Evolutionary conservation across 2,797 vertebrate genomes (phyloP).

Genomic region (Spea hammondii): DNA sequence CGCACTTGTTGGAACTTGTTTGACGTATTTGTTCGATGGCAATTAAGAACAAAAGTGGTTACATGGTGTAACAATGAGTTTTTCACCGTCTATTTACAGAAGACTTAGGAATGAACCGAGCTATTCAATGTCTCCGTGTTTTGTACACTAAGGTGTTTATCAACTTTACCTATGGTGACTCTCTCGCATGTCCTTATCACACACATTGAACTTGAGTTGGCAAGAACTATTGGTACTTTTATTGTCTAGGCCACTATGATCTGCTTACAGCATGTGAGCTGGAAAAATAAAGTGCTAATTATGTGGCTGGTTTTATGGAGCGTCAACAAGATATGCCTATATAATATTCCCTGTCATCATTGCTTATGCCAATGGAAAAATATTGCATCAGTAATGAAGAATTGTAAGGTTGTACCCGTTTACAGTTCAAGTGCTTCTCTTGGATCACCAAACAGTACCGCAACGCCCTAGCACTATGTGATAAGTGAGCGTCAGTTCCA

Average conservation of each 20-base stretch:
- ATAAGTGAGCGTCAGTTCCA: too few species aligned
- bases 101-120: conserved; percentile 46
- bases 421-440: background rate
- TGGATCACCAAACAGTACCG: background rate
- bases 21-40: conserved; percentile 57
- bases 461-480: too few species aligned
- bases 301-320: conserved; percentile 48
- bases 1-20: conserved; percentile 63
- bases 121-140: conserved; percentile 51
- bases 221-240: conserved; percentile 44
- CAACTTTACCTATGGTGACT: conserved; percentile 28
- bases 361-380: conserved; percentile 40
- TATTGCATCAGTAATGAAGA: background rate
- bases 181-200: conserved; percentile 26
- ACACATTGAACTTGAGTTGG: conserved; percentile 32
- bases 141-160: conserved; percentile 48
- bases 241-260: conserved; percentile 52
- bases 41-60: conserved; percentile 54
- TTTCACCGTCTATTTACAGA: conserved; percentile 57
- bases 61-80: conserved; percentile 47
- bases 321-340: conserved; percentile 5
- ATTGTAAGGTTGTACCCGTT: too few species aligned
- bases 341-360: conserved; percentile 25
- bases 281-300: conserved; percentile 44
- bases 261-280: conserved; percentile 50